Percentiles rank a stretch among this genome's conserved stretches.
phyloP scores from a whole-genome alignment of 2,113 vertebrate genomes.

The Sapayoa aenigma region DNA sequence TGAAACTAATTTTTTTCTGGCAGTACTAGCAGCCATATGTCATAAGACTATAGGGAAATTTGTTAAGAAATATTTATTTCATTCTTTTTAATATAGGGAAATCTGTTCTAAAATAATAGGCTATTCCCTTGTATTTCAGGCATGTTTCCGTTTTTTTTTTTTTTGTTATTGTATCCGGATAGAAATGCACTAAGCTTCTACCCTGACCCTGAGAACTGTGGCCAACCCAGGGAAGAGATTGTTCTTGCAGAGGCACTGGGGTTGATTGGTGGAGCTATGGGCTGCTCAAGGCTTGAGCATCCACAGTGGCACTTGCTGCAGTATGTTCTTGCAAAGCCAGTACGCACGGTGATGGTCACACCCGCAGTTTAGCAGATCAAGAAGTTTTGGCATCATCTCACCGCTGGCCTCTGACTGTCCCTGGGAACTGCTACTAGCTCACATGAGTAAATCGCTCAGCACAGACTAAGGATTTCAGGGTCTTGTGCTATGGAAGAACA shows the following conservation, averaged over 20 bases:
- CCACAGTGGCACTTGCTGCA: too few species aligned
- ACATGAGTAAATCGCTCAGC: accelerated
- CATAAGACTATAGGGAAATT: neutral
- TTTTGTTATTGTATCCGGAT: neutral
- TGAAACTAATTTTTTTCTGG: neutral
- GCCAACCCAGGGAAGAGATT: neutral
- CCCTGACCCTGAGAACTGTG: accelerated
- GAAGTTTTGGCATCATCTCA: neutral
- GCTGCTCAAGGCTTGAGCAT: neutral
- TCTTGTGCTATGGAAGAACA: accelerated
- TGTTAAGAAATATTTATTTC: neutral
- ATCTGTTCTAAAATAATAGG: neutral
- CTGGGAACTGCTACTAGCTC: neutral
- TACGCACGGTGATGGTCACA: neutral
- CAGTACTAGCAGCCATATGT: neutral
- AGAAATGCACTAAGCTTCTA: neutral
- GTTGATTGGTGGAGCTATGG: accelerated
- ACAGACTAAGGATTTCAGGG: neutral
- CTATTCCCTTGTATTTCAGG: neutral
- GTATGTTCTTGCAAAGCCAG: neutral
- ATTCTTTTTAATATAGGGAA: neutral
- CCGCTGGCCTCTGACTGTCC: neutral
- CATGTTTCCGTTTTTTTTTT: neutral
- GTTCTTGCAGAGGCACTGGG: neutral
- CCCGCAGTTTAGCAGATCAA: neutral